Percentiles rank a stretch among this genome's conserved stretches.
phyloP scores from a whole-genome alignment of 2,797 vertebrate species.

The Vireo griseus region DNA sequence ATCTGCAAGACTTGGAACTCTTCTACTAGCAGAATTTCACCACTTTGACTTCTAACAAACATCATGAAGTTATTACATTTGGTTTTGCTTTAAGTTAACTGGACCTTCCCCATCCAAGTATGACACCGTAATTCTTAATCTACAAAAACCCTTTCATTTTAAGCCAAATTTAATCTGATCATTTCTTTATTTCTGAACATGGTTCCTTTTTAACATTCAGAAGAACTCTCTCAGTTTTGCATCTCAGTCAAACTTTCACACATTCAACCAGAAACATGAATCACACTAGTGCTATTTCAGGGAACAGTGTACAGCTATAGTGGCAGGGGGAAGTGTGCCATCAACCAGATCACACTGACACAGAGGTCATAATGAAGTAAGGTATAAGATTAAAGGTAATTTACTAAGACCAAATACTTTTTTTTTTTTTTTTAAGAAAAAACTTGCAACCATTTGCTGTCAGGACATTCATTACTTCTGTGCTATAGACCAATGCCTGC shows the following conservation, averaged over 20 bases:
- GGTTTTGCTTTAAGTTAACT: neutral
- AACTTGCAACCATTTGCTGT: neutral
- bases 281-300: slow-evolving; percentile 42
- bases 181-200: neutral
- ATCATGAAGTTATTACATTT: neutral
- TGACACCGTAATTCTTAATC: neutral
- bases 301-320: neutral
- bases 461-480: neutral
- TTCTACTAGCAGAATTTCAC: neutral
- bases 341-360: neutral
- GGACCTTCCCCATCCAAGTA: neutral
- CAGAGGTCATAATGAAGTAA: neutral
- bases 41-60: neutral
- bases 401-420: neutral
- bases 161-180: neutral
- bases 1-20: neutral
- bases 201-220: slow-evolving; percentile 36
- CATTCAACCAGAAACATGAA: slow-evolving; percentile 48
- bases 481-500: neutral
- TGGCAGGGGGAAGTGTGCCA: neutral
- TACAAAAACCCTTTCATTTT: neutral
- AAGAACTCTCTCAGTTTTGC: slow-evolving; percentile 21
- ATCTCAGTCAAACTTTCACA: slow-evolving; percentile 55
- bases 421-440: neutral
- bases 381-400: neutral